Evolutionary conservation across 2,888 invertebrate species (phyloP).

Genomic region (Chromoteleia sp.): DNA sequence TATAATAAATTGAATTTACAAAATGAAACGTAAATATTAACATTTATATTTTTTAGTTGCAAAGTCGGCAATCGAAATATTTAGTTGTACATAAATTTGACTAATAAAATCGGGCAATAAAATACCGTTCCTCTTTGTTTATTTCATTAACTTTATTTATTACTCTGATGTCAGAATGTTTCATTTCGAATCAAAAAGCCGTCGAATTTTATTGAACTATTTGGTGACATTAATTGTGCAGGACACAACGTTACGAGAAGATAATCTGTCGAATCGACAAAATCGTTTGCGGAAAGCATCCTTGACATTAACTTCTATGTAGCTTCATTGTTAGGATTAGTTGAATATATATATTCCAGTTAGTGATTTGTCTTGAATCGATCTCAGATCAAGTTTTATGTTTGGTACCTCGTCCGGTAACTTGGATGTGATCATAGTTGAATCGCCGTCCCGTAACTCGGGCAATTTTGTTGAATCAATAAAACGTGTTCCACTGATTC

Average conservation of each 20-base stretch:
- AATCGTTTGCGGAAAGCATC: constrained; percentile 25
- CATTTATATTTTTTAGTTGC: too few species aligned
- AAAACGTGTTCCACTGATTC: constrained; percentile 44
- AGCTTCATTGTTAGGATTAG: constrained; percentile 36
- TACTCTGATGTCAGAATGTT: neutral
- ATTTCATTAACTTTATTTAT: too few species aligned
- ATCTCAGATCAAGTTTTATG: constrained; percentile 36
- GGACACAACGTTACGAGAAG: neutral
- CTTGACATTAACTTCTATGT: constrained; percentile 34
- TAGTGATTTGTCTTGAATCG: constrained; percentile 42
- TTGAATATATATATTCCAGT: constrained; percentile 21
- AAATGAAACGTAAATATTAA: too few species aligned
- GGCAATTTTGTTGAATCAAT: constrained; percentile 56
- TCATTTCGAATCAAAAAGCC: neutral
- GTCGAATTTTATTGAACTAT: constrained; percentile 2
- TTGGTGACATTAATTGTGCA: constrained; percentile 9
- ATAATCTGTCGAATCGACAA: constrained; percentile 44
- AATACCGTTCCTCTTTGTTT: too few species aligned
- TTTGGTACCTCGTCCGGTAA: constrained; percentile 33
- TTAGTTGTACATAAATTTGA: too few species aligned
- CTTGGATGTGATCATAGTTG: constrained; percentile 48
- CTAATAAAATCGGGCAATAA: too few species aligned
- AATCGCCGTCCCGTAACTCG: constrained; percentile 15
- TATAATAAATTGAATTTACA: too few species aligned
- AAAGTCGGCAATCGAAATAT: too few species aligned